These are phyloP conservation scores for Muscicapa adusta DNA, from an alignment of 2,113 vertebrate genomes.

Conservation along the genomic window DNA sequence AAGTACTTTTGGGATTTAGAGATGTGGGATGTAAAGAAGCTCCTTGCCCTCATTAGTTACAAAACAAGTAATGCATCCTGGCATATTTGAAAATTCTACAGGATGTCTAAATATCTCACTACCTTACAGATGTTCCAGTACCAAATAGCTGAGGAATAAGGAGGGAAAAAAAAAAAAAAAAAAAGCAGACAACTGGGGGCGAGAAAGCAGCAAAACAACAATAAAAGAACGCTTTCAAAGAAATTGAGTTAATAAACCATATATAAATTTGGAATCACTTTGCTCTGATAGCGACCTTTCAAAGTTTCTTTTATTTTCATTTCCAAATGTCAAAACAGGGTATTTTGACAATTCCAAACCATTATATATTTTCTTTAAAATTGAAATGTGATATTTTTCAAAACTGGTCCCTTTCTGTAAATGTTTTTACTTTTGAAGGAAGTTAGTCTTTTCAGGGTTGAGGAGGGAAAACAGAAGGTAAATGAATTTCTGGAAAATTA, in stretches of 20 bases:
- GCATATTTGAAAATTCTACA: background rate
- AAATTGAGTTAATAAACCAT: background rate
- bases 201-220: background rate
- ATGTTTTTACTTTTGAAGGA: background rate
- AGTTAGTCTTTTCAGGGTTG: background rate
- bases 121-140: background rate
- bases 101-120: background rate
- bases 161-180: accelerated
- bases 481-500: background rate
- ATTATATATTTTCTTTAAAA: background rate
- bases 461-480: background rate
- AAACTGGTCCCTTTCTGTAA: background rate
- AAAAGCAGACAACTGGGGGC: accelerated
- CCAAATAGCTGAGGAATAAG: background rate
- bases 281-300: slow-evolving; percentile 30
- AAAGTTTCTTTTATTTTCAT: slow-evolving; percentile 19
- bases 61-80: background rate
- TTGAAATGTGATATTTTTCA: background rate
- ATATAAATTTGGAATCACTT: background rate
- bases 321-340: slow-evolving; percentile 15
- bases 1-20: slow-evolving; percentile 4
- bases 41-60: background rate
- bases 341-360: slow-evolving; percentile 3
- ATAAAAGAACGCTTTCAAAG: background rate
- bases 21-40: background rate